A percentile compares a stretch with the other conserved stretches of the same genome.
These are phyloP conservation scores for Lerista edwardsae DNA, from an alignment of 2,797 vertebrate species.

Conservation along the genomic window DNA sequence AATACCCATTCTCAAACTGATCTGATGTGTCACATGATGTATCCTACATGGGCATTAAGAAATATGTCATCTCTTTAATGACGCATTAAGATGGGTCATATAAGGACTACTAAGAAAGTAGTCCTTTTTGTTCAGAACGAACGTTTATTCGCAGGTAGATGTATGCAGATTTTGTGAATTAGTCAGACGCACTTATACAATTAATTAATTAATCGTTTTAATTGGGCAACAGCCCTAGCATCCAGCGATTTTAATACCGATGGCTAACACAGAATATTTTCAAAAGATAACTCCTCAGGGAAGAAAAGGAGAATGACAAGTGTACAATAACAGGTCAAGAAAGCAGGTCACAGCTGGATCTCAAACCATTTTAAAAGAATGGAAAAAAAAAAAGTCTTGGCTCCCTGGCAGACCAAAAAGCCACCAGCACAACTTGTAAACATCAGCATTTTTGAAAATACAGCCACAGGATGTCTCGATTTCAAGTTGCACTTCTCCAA, in stretches of 20 bases:
- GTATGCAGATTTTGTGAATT: not conserved
- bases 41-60: too few relatives aligned
- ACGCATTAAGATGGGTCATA: too few relatives aligned
- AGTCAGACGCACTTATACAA: not conserved
- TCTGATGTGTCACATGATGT: too few relatives aligned
- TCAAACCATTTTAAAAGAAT: not conserved
- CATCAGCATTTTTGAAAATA: constrained; percentile 14
- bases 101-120: too few relatives aligned
- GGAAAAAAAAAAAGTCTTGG: not conserved
- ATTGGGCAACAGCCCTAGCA: not conserved
- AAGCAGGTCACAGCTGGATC: not conserved
- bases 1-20: not conserved
- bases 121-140: too few relatives aligned
- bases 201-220: not conserved
- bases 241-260: not conserved
- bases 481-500: not conserved
- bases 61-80: too few relatives aligned
- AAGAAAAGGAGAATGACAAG: not conserved
- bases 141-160: not conserved
- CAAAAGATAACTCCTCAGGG: not conserved
- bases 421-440: not conserved
- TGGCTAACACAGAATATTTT: not conserved
- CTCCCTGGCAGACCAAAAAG: not conserved
- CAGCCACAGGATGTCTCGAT: not conserved
- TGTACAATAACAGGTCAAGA: not conserved